Percentiles rank a stretch among this genome's conserved stretches.
Conservation (phyloP, 1,140 invertebrate species). For the Proales similis region DNA sequence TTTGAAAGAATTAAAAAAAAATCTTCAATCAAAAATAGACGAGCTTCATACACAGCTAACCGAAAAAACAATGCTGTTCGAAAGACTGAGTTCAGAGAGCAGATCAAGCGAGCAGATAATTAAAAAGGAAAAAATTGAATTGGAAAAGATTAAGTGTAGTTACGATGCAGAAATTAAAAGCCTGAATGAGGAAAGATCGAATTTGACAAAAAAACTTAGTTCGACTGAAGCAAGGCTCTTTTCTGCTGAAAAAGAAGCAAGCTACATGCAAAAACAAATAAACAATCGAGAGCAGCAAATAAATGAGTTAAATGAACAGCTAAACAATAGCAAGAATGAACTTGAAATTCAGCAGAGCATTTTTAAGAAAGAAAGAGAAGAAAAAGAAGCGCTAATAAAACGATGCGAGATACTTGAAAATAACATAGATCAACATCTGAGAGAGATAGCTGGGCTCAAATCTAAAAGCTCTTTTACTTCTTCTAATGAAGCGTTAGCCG, state of each 20-base stretch:
- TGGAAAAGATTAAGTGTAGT: background rate
- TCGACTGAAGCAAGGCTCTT: constrained; percentile 17
- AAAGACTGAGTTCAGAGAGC: constrained; percentile 11
- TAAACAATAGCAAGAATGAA: constrained; percentile 6
- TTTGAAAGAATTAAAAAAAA: constrained; percentile 34
- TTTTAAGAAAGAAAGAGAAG: constrained; percentile 28
- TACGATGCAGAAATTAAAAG: constrained; percentile 3
- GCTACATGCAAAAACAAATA: constrained; percentile 10
- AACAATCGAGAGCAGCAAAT: constrained; percentile 24
- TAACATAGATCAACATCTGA: background rate
- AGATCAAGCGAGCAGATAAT: background rate
- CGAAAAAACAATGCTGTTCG: constrained; percentile 11
- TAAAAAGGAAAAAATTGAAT: background rate
- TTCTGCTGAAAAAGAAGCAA: constrained; percentile 9
- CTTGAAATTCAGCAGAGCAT: constrained; percentile 21
- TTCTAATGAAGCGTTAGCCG: background rate
- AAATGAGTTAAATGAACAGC: constrained; percentile 20
- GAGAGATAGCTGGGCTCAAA: constrained; percentile 27
- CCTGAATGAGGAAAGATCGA: constrained; percentile 19
- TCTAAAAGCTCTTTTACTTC: constrained; percentile 2
- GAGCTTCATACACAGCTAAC: constrained; percentile 4
- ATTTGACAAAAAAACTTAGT: constrained; percentile 8
- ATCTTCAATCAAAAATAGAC: constrained; percentile 8
- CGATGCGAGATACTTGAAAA: constrained; percentile 6
- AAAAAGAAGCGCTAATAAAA: constrained; percentile 24